Conservation (phyloP, 2,113 vertebrate genomes). For the Thamnaconus septentrionalis region DNA sequence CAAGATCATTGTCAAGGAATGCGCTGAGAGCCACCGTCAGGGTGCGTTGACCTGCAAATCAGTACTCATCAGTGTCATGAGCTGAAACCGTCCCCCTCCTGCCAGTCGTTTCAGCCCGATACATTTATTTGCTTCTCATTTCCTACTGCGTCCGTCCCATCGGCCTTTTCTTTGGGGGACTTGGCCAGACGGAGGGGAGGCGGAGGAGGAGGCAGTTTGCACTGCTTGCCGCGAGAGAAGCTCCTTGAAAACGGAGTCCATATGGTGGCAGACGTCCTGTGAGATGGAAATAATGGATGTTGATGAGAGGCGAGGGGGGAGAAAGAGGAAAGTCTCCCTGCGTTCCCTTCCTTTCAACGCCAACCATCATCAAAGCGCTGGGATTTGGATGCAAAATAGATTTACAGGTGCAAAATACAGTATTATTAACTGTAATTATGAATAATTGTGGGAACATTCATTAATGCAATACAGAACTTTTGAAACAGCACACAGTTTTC, state of each 20-base stretch:
- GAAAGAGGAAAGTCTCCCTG: constrained; percentile 16
- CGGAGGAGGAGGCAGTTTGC: constrained; percentile 36
- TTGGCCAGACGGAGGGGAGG: constrained; percentile 34
- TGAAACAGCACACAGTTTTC: too few relatives aligned
- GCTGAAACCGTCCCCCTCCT: constrained; percentile 2
- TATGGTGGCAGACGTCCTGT: constrained; percentile 80
- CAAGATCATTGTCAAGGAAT: constrained; percentile 29
- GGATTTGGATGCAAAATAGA: too few relatives aligned
- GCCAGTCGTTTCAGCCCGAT: constrained; percentile 34
- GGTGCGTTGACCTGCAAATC: constrained; percentile 15
- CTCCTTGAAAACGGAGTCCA: constrained; percentile 85
- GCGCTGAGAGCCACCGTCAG: constrained; percentile 45
- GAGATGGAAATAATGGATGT: constrained; percentile 24
- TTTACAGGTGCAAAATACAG: too few relatives aligned
- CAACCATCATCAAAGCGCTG: too few relatives aligned
- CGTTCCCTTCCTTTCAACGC: background rate
- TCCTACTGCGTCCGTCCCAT: constrained; percentile 32
- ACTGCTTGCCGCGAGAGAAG: constrained; percentile 67
- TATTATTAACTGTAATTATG: too few relatives aligned
- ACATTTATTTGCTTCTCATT: constrained; percentile 27
- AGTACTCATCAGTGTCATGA: constrained; percentile 4
- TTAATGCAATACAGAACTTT: too few relatives aligned
- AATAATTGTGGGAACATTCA: too few relatives aligned
- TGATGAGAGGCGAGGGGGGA: background rate
- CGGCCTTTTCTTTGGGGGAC: constrained; percentile 48